These are phyloP conservation scores for Alces alces DNA, from an alignment of 2,113 vertebrate species.

Conservation along the genomic window DNA sequence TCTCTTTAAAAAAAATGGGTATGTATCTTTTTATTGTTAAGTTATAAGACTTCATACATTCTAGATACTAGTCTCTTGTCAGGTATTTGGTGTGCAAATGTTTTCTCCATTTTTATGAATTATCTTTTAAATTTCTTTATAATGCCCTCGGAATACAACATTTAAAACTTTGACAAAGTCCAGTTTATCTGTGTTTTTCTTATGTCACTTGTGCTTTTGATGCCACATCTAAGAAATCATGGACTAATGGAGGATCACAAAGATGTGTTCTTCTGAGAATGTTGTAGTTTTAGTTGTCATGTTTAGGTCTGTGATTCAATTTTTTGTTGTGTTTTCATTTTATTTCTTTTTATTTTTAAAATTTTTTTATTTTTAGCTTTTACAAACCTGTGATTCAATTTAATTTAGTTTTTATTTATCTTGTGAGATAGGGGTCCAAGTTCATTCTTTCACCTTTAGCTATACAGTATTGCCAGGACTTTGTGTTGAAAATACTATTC, in stretches of 20 bases:
- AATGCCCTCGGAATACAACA: background rate
- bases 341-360: too few species aligned
- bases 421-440: background rate
- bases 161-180: background rate
- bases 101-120: background rate
- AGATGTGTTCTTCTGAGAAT: background rate
- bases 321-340: too few species aligned
- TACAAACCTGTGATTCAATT: background rate
- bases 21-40: background rate
- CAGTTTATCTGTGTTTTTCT: background rate
- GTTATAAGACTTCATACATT: background rate
- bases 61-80: background rate
- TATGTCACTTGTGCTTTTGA: background rate
- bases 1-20: background rate
- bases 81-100: background rate
- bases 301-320: background rate
- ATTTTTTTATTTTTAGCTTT: too few species aligned
- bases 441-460: background rate
- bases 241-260: background rate
- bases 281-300: background rate
- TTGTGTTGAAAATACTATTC: background rate
- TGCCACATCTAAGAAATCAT: background rate
- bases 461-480: background rate
- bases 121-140: background rate
- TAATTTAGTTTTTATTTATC: background rate